Evolutionary conservation across 2,888 invertebrate genomes (phyloP), one percentile per base, ranked within the genome.

Genomic region (Chaetogeoica ovagalla): DNA sequence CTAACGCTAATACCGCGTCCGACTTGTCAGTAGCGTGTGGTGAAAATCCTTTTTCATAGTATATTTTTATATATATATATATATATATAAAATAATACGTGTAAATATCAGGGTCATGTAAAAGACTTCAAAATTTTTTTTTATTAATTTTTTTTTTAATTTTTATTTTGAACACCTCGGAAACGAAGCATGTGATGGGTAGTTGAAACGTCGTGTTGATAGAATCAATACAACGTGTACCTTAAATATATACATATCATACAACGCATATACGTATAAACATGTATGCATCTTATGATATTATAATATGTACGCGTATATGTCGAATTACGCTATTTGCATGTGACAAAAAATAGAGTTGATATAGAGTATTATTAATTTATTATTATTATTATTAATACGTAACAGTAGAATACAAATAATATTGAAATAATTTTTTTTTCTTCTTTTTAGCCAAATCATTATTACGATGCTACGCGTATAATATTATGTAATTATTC

Each of bases 11-110:
- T 77, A 79, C 79, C 71, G 55, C 79, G 79, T 70, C 70, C 79
- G 52, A 21, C 71, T 63, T 71, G 55, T 52, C 30, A 55, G 79
- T 79, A 79, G 79, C 79, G 79, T 79, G 79, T 79, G 79, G 79
- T 71, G 79, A 71, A 57, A 71, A 69, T 70, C 21, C 11, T 11
- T 48, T 48, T 9, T 13, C 48, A 13, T 76, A 6, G 4, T 30
- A 30, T 30, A 30, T 30, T 2, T 30, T 30, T 65, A n/a, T n/a
- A n/a, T n/a, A n/a, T n/a, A n/a, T n/a, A n/a, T n/a, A n/a, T n/a
- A n/a, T n/a, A n/a, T 65, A 30, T 6, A 30, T 19, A 19, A 15
- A 60, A 43, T n/a, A 30, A 73, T 37, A 39, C 15, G 9, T 73
- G 63, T 72, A 72, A 60, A 71, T 71, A 71, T 59, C 17, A 15